These are phyloP conservation scores for Cataglyphis rosenhaueri DNA, from an alignment of 2,888 invertebrate genomes.

Conservation along the genomic window DNA sequence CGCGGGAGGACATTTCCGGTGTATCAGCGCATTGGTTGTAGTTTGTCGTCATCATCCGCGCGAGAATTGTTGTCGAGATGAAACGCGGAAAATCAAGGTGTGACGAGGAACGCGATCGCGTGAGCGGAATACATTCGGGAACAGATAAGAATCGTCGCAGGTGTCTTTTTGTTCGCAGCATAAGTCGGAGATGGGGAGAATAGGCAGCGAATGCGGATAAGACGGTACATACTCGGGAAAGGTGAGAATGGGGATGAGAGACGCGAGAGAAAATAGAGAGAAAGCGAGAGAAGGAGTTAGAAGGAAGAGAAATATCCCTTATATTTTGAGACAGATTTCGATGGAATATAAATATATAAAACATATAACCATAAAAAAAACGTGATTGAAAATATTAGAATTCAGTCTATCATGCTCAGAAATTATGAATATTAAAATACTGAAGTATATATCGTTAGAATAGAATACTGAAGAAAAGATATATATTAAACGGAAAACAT, in stretches of 20 bases:
- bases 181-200: conserved; percentile 34
- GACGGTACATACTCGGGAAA: not conserved
- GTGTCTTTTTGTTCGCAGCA: conserved; percentile 42
- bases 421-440: not conserved
- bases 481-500: not conserved
- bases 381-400: not conserved
- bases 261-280: not conserved
- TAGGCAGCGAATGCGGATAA: conserved; percentile 34
- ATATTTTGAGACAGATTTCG: not conserved
- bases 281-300: not conserved
- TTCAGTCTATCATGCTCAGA: not conserved
- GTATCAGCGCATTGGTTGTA: conserved; percentile 60
- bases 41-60: conserved; percentile 64
- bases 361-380: not conserved
- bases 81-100: conserved; percentile 23
- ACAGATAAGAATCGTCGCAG: conserved; percentile 41
- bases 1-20: conserved; percentile 59
- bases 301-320: conserved; percentile 3
- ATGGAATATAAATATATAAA: not conserved
- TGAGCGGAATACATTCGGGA: conserved; percentile 40
- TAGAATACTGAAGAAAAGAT: not conserved
- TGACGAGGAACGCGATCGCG: not conserved
- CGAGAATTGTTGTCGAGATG: conserved; percentile 50
- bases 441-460: not conserved
- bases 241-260: not conserved